phyloP scores from a whole-genome alignment of 2,113 vertebrate genomes.

The Rhea americana region DNA sequence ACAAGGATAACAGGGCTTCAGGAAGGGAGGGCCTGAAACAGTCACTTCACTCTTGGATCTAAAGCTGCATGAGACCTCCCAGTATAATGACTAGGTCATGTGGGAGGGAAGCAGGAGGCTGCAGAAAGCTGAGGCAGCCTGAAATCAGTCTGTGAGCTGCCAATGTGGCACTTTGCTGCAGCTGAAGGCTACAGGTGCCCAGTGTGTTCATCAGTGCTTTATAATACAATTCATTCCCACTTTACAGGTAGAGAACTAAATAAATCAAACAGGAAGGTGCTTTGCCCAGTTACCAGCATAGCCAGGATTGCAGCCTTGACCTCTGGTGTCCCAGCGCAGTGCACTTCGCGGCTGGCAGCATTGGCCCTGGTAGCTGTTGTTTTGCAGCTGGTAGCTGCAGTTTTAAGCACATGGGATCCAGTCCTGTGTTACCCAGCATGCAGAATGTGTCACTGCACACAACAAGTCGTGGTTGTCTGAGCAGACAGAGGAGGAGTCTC shows the following conservation, averaged over 20 bases:
- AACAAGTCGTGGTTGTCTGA: neutral
- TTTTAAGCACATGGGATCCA: neutral
- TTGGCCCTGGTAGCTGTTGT: neutral
- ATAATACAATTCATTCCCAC: neutral
- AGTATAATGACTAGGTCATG: neutral
- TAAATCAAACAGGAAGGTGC: neutral
- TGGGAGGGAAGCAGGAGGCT: accelerated
- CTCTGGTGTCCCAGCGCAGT: neutral
- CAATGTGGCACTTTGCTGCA: neutral
- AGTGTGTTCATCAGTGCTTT: neutral
- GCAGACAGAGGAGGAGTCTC: neutral
- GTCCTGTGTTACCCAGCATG: neutral
- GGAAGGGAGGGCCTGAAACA: neutral
- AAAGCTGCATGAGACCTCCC: neutral
- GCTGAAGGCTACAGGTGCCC: neutral
- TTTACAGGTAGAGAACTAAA: neutral
- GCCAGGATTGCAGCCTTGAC: neutral
- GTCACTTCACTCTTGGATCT: neutral
- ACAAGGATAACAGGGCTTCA: neutral
- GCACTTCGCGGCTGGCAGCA: accelerated
- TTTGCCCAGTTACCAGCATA: neutral
- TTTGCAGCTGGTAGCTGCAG: neutral
- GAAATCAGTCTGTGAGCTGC: neutral
- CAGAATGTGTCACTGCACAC: neutral
- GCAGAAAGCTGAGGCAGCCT: neutral